These are phyloP conservation scores for Orgyia antiqua DNA, from an alignment of 2,888 invertebrate species.

Conservation along the genomic window DNA sequence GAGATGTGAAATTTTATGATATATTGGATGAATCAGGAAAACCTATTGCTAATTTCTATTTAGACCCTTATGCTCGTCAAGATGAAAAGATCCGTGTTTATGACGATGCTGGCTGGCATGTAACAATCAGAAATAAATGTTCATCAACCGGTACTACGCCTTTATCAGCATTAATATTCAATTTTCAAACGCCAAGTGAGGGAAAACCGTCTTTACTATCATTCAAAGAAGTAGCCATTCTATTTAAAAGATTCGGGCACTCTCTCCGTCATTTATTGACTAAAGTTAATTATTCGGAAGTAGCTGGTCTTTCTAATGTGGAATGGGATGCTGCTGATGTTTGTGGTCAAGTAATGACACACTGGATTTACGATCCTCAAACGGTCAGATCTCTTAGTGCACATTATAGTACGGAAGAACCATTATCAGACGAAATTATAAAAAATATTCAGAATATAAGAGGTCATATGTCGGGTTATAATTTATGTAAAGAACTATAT, in stretches of 20 bases:
- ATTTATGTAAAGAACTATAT: conserved; percentile 90
- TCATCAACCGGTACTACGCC: conserved; percentile 81
- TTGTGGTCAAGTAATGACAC: conserved; percentile 88
- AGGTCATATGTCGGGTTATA: conserved; percentile 87
- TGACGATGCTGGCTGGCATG: conserved; percentile 85
- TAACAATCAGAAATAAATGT: conserved; percentile 86
- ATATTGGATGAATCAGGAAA: conserved; percentile 83
- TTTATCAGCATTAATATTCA: conserved; percentile 89
- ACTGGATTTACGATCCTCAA: conserved; percentile 85
- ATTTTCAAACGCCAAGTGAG: conserved; percentile 82
- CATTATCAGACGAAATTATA: conserved; percentile 82
- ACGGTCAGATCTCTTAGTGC: conserved; percentile 81
- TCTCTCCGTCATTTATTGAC: conserved; percentile 92
- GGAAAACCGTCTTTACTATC: conserved; percentile 84
- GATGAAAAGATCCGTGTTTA: conserved; percentile 80
- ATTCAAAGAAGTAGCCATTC: conserved; percentile 84
- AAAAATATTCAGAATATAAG: conserved; percentile 80
- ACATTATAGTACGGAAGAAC: conserved; percentile 86
- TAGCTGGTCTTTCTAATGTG: conserved; percentile 90
- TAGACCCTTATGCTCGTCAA: conserved; percentile 87
- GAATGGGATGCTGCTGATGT: conserved; percentile 97
- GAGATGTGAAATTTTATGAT: conserved; percentile 90
- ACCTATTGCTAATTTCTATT: conserved; percentile 89
- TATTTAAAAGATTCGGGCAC: conserved; percentile 93
- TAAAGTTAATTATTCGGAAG: conserved; percentile 87